These are phyloP conservation scores for Oreocharis arfaki DNA, from an alignment of 2,113 vertebrate species.

Conservation along the genomic window DNA sequence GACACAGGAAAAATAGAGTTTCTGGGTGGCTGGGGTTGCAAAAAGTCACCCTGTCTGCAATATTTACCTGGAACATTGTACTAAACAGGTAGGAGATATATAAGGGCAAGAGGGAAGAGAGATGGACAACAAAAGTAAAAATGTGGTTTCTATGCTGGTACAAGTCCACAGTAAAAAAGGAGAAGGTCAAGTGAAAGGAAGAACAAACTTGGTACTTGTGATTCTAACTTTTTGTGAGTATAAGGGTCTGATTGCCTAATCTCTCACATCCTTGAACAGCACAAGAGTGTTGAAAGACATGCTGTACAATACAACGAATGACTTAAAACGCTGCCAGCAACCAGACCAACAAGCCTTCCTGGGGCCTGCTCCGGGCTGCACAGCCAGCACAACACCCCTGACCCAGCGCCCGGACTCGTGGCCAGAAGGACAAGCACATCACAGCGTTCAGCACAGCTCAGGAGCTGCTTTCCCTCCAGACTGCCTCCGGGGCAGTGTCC, in stretches of 20 bases:
- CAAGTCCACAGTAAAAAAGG: neutral
- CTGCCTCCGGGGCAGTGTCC: neutral
- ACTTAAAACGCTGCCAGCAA: neutral
- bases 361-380: neutral
- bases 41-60: neutral
- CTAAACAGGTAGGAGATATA: neutral
- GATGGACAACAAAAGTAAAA: neutral
- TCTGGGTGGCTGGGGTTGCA: neutral
- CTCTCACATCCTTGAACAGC: neutral
- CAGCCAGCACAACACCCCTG: accelerated
- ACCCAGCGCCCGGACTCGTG: accelerated
- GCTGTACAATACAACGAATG: neutral
- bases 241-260: neutral
- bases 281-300: neutral
- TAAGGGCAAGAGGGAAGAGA: neutral
- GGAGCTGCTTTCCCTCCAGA: neutral
- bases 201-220: neutral
- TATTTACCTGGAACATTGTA: neutral
- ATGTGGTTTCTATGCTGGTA: neutral
- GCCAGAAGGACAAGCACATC: accelerated
- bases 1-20: neutral
- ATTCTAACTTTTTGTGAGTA: neutral
- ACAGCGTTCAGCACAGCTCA: accelerated
- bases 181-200: neutral
- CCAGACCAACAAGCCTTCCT: neutral